Evolutionary conservation across 2,888 invertebrate genomes (phyloP), one percentile per base, ranked within the genome.

Genomic region (Eupithecia subumbrata): DNA sequence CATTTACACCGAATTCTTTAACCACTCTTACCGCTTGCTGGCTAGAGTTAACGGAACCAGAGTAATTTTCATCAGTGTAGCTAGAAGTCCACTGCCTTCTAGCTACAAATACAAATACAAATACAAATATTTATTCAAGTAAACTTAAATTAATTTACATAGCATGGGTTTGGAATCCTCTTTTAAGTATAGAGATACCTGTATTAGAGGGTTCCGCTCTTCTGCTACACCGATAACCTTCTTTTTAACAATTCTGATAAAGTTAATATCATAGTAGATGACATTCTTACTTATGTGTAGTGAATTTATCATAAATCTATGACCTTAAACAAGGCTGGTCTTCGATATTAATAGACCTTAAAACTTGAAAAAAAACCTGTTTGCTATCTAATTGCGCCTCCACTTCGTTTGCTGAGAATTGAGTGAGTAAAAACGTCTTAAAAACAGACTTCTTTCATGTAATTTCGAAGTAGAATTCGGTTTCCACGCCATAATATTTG

Each of bases 371-470:
- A 56, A 52, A 56, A 70, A 60, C 56, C 69, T 71, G 30, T 11
- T 71, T 63, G 11, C 22, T 18, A 30, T 43, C 43, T 12, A 66
- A 64, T 14, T 72, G 14, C 37, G 2, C 43, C 30, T 8, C 80
- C 83, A 83, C 80, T 82, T 79, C 76, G 81, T 78, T 77, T 76
- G 73, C 43, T 14, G 22, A 30, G 30, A 74, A 83, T 75, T 82
- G 78, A 25, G 76, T 82, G 82, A 82, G 80, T 82, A 77, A 76
- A 81, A 82, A 82, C 82, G 79, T 79, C 76, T 77, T 72, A 71
- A 73, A 66, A 25, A 67, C 73, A 56, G 52, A 56, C 9, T 56
- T n/a, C 18, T 63, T 34, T 34, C 34, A 18, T 18, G 4, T 12
- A 64, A 30, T 30, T 63, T 63, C 5, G 5, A 30, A 63, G 63